Base-by-base conservation (phyloP, 2,888 invertebrate genomes). In the Agrotis puta region DNA sequence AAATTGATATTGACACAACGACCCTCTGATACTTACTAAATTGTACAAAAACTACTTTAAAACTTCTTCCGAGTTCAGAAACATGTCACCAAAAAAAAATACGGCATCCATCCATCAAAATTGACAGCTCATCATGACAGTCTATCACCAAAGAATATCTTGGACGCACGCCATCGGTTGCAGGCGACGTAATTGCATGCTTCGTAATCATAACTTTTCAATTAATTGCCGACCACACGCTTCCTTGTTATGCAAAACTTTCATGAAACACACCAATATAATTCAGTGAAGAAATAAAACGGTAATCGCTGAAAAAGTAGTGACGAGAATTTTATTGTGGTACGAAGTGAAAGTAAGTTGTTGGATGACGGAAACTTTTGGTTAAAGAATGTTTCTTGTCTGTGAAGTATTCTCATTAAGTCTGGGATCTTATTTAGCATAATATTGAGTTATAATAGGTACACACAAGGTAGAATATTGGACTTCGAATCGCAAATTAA, bases 191-290 rank as follows among this genome's bases (percentile, higher is more conserved):
- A 80, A 72, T 80, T 67, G 73, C 79, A 82, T 85, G 86, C 81
- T 68, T 56, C 22, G 66, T 77, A 75, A 82, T 74, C 63, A 69
- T 73, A 82, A 88, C 83, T 88, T 88, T 88, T 88, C 87, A 83
- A 76, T 82, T 87, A 88, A 89, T 87, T 83, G 79, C 79, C 69
- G 59, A 72, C 84, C 66, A 69, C 80, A 75, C 73, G 75, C 77
- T 85, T 84, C 85, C 84, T 39, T 83, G 72, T 89, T 88, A 87
- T 85, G 88, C 83, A 87, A 86, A 83, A 64, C 69, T 83, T 83
- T 82, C 86, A 77, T 80, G 81, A 77, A 82, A 79, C 78, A 39
- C 53, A 73, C 58, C 70, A 50, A 79, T 64, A 64, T 56, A 70
- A 57, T 70, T 71, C 53, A 58, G n/a, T 75, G n/a, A 77, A 61